Evolutionary conservation across 2,888 invertebrate genomes (phyloP), one percentile per base, ranked within the genome.

Genomic region (Busseola fusca): DNA sequence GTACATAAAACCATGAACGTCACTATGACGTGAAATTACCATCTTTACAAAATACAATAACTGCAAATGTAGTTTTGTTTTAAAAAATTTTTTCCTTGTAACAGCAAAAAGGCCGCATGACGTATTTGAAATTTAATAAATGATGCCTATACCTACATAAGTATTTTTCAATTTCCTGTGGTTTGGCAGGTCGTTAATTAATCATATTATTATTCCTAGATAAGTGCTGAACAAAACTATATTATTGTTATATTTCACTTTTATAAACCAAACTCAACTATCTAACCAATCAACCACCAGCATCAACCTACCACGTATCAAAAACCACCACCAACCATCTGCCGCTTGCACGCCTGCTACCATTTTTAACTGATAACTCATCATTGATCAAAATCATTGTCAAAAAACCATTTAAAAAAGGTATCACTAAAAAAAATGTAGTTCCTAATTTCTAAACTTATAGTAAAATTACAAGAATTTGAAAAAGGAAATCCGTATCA

Each of bases 401-500:
- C 34, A 34, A 42, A 42, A 40, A 14, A 40, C 14, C 3, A 40
- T 14, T 4, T 1, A 16, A 37, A 64, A n/a, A 50, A 45, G 1
- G 14, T 10, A 0, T 7, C 0, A 48, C 34, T 18, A 54, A 48
- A 54, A 52, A 60, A 62, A 54, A 4, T 7, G 25, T 18, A 37
- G 14, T 34, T 63, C 18, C 27, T 37, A 25, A 45, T 40, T 50
- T 18, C 18, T n/a, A 66, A 79, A 69, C 72, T 75, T 64, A 3
- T 30, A 21, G 37, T 45, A 25, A 66, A 65, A 74, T 62, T 59
- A 21, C n/a, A 66, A 66, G 67, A 65, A 76, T 70, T 68, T 76
- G 27, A 60, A 72, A 79, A 73, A 80, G 73, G 68, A 71, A 73
- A 71, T 76, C 70, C 66, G 69, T 70, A 65, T 67, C 48, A n/a